These are phyloP conservation scores for Naso thynnoides DNA, from an alignment of 2,797 vertebrate species.

Conservation along the genomic window DNA sequence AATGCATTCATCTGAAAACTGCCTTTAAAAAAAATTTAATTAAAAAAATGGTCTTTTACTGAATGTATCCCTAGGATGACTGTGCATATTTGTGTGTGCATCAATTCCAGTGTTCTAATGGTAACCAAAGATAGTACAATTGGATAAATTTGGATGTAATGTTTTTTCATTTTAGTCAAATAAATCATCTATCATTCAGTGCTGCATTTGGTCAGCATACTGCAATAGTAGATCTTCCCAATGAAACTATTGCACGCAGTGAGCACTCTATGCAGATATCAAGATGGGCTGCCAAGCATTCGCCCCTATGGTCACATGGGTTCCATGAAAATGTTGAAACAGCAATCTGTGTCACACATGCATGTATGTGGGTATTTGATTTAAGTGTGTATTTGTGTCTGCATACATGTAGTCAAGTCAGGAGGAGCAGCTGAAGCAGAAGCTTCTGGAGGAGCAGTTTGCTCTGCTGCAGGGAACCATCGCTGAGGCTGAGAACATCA, in stretches of 20 bases:
- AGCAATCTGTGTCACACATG: neutral
- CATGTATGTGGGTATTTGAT: no score
- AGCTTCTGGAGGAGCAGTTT: slow-evolving; percentile 93
- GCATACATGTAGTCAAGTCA: slow-evolving; percentile 78
- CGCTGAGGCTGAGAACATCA: slow-evolving; percentile 89
- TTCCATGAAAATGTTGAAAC: neutral
- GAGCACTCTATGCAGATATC: no score
- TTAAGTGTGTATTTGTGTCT: slow-evolving; percentile 10
- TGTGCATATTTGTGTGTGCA: neutral
- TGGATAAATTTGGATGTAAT: neutral
- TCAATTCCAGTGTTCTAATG: neutral
- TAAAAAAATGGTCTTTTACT: neutral
- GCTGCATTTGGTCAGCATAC: neutral
- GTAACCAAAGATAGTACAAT: neutral
- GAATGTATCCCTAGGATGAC: neutral
- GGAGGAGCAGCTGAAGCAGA: slow-evolving; percentile 90
- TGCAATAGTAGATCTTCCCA: neutral
- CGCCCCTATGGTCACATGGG: neutral
- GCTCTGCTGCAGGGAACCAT: slow-evolving; percentile 88
- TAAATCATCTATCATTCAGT: neutral
- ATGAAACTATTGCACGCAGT: neutral
- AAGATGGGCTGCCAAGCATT: neutral
- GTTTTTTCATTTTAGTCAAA: no score
- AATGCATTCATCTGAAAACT: neutral
- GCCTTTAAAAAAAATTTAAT: no score